A percentile compares a stretch with the other conserved stretches of the same genome.
Evolutionary conservation across 2,113 vertebrate genomes (phyloP).

Genomic region (Brienomyrus brachyistius): DNA sequence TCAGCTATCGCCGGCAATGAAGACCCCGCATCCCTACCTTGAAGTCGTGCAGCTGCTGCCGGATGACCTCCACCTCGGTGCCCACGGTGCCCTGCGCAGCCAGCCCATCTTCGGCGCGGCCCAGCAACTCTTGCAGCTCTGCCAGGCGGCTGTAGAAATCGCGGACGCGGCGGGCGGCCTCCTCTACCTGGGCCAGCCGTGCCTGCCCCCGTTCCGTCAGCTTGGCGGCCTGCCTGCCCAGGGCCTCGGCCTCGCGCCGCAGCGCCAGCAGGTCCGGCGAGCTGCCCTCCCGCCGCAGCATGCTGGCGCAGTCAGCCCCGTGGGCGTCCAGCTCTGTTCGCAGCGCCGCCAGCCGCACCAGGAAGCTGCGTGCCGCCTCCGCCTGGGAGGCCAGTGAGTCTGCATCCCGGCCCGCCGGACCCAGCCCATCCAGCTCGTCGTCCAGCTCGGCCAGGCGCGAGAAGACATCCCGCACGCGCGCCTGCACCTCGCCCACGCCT

Average conservation of each 20-base stretch:
- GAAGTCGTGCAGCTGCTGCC: slow-evolving; percentile 85
- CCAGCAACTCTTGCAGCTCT: slow-evolving; percentile 72
- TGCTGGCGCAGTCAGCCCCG: slow-evolving; percentile 69
- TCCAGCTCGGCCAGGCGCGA: slow-evolving; percentile 86
- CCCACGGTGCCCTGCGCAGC: slow-evolving; percentile 78
- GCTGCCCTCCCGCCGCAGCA: slow-evolving; percentile 85
- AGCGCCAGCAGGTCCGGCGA: slow-evolving; percentile 82
- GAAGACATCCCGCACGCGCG: slow-evolving; percentile 83
- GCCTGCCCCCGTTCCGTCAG: slow-evolving; percentile 77
- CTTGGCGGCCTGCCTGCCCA: slow-evolving; percentile 85
- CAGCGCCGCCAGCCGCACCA: slow-evolving; percentile 69
- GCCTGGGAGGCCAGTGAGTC: slow-evolving; percentile 92
- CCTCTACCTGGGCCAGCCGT: slow-evolving; percentile 75
- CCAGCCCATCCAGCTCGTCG: slow-evolving; percentile 86
- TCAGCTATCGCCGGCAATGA: background rate
- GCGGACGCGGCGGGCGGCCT: slow-evolving; percentile 63
- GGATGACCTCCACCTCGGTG: slow-evolving; percentile 88
- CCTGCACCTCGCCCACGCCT: slow-evolving; percentile 84
- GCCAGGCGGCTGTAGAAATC: slow-evolving; percentile 79
- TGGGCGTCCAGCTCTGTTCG: slow-evolving; percentile 73
- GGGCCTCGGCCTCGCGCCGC: slow-evolving; percentile 81
- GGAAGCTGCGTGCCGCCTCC: slow-evolving; percentile 72
- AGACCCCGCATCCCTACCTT: slow-evolving; percentile 69
- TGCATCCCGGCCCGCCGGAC: slow-evolving; percentile 75
- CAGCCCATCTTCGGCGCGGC: slow-evolving; percentile 72